Percentiles rank a stretch among this genome's conserved stretches.
These are phyloP conservation scores for Cirrhinus mrigala DNA, from an alignment of 2,797 vertebrate species.

Conservation along the genomic window DNA sequence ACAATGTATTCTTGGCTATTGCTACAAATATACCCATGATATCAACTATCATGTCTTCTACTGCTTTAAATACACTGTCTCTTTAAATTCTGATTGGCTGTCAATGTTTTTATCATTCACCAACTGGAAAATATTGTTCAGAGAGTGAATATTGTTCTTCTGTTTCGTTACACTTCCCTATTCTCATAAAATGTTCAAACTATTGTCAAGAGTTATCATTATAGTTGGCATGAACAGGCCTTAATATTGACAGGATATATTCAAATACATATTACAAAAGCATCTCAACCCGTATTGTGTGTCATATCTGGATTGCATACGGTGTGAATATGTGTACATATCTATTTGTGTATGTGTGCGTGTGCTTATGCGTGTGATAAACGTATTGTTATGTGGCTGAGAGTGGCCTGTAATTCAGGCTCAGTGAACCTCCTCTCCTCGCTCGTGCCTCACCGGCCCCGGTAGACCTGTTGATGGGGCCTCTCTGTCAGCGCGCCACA, in stretches of 20 bases:
- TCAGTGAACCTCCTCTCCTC: slow-evolving; percentile 60
- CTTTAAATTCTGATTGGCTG: not conserved
- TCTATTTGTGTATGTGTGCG: slow-evolving; percentile 17
- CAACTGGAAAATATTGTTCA: not conserved
- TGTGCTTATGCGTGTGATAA: slow-evolving; percentile 37
- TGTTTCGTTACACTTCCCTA: not conserved
- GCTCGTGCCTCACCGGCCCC: slow-evolving; percentile 60
- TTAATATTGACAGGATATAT: not conserved
- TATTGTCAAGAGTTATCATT: not conserved
- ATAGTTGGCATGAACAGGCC: not conserved
- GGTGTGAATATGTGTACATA: slow-evolving; percentile 15
- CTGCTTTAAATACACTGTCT: not conserved
- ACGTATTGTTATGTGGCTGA: slow-evolving; percentile 62
- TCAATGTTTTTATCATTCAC: not conserved
- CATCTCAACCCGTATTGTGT: not conserved
- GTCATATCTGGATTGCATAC: slow-evolving; percentile 47
- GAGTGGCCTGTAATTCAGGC: slow-evolving; percentile 64
- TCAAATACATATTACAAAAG: not conserved
- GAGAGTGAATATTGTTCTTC: not conserved
- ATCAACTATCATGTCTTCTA: not conserved
- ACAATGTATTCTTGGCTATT: no score
- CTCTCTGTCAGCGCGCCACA: slow-evolving; percentile 76
- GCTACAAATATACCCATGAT: no score
- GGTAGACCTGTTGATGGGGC: slow-evolving; percentile 81
- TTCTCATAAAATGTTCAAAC: not conserved